phyloP scores from a whole-genome alignment of 2,113 vertebrate species.

The Grammomys dolichurus region DNA sequence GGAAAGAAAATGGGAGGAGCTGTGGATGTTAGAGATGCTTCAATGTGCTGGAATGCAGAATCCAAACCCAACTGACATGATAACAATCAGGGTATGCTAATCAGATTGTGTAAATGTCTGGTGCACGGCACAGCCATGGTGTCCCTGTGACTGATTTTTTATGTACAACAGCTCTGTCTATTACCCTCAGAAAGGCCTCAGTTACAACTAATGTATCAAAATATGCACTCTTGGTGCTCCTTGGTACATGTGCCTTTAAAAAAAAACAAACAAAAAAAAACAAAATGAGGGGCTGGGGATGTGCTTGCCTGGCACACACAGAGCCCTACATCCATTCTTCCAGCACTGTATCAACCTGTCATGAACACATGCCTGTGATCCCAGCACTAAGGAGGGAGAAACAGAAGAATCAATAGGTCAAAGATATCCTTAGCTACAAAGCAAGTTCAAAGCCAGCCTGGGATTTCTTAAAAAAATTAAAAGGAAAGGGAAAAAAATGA shows the following conservation, averaged over 20 bases:
- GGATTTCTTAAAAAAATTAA: neutral
- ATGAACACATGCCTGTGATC: neutral
- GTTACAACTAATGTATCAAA: constrained; percentile 57
- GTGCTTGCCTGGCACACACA: neutral
- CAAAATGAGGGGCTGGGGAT: neutral
- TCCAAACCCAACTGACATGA: neutral
- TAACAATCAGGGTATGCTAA: neutral
- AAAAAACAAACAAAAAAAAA: neutral
- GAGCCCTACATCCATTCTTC: neutral
- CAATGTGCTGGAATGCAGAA: neutral
- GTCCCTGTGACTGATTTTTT: neutral
- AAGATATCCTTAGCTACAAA: neutral
- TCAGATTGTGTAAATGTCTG: neutral
- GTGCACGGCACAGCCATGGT: neutral
- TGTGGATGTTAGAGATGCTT: neutral
- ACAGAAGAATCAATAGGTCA: neutral
- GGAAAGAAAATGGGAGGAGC: neutral
- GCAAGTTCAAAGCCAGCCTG: neutral
- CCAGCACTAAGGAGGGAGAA: neutral
- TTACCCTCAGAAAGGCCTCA: neutral
- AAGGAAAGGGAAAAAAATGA: neutral
- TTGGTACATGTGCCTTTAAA: neutral
- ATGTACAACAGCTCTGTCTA: constrained; percentile 23
- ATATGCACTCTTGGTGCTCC: neutral
- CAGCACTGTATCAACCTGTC: neutral